A percentile compares a stretch with the other conserved stretches of the same genome.
phyloP scores from a whole-genome alignment of 2,888 invertebrate species.

The Dichetophora obliterata region DNA sequence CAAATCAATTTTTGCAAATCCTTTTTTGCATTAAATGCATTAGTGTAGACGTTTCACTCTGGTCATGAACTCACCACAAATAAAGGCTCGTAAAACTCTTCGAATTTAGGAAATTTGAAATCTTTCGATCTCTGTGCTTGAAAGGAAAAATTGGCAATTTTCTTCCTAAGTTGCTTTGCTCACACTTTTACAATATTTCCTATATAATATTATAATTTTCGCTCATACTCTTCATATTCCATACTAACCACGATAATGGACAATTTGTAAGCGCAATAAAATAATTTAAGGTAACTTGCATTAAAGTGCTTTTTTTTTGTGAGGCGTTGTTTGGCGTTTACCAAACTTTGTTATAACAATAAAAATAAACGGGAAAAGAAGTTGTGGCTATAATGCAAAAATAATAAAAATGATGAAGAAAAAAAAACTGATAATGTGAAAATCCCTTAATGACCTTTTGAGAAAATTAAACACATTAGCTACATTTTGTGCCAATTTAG shows the following conservation, averaged over 20 bases:
- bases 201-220: no score
- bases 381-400: not conserved
- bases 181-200: no score
- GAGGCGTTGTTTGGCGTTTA: not conserved
- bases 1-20: no score
- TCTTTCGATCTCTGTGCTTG: no score
- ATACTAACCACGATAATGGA: not conserved
- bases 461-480: slow-evolving; percentile 26
- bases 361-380: not conserved
- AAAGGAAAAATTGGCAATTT: no score
- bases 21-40: no score
- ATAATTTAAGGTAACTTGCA: not conserved
- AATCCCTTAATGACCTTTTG: not conserved
- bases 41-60: no score
- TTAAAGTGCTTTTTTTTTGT: not conserved
- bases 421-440: not conserved
- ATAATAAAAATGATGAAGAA: not conserved
- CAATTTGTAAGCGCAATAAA: slow-evolving; percentile 5
- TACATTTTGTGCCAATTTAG: slow-evolving; percentile 12
- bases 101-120: no score
- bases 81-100: no score
- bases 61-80: no score
- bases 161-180: no score
- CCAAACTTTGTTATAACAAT: not conserved
- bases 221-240: no score